Evolutionary conservation across 2,797 vertebrate genomes (phyloP), one percentile per base, ranked within the genome.

Genomic region (Lacerta agilis): DNA sequence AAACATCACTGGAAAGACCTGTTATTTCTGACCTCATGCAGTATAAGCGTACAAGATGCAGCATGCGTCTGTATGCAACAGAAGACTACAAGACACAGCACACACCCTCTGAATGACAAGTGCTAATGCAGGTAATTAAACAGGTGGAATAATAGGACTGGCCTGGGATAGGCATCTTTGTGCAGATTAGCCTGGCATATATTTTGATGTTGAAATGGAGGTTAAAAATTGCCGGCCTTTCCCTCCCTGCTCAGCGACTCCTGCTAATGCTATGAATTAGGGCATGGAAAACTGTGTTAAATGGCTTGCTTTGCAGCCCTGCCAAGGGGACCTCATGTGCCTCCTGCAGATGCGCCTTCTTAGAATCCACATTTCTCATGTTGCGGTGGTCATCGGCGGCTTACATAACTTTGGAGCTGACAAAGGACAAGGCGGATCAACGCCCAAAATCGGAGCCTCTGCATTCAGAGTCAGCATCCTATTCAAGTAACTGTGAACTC

Each of bases 41-140:
- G 86, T 78, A 91, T 38, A 10, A 80, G 38, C 87, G 69, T 81
- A 55, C 97, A 96, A 96, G 97, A 96, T 80, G 49, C 8, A 94
- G 94, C 97, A 93, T 7, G 97, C 87, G 92, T 91, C 55, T 38
- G 13, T 29, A 33, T 75, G 69, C 11, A 67, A 4, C 18, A 71
- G n/a, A 75, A 79, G 43, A 91, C 73, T 80, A 55, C 96, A 95
- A 96, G 97, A 96, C 67, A 41, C 80, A 94, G 89, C 89, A 94
- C 94, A 93, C 94, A 93, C 93, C 93, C 92, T 97, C 93, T 88
- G 91, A 91, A 95, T 93, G 95, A 94, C 94, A 94, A 94, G 77
- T 92, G 92, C 93, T 93, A 92, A 55, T 93, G 95, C 85, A 94
- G 90, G 89, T 95, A 96, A 95, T 96, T 93, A 96, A 87, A 89